These are phyloP conservation scores for Hermodice carunculata DNA, from an alignment of 2,888 invertebrate genomes.

Conservation along the genomic window DNA sequence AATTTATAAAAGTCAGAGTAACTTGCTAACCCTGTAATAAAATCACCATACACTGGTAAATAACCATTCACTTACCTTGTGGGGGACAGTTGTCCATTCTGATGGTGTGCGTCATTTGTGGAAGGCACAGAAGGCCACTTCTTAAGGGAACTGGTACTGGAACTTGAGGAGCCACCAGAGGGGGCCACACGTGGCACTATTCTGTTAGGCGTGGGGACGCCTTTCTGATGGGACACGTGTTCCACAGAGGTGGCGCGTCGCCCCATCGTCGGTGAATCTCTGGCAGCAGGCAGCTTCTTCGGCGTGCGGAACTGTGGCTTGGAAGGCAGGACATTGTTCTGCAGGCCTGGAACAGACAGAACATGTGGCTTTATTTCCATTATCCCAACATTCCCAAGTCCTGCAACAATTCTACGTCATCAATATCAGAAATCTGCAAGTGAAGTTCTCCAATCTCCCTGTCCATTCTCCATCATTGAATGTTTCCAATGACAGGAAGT, in stretches of 20 bases:
- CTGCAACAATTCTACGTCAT: no score
- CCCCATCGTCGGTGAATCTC: conserved; percentile 15
- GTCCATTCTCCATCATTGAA: no score
- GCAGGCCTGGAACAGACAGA: conserved; percentile 14
- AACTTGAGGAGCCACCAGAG: conserved; percentile 15
- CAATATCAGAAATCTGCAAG: no score
- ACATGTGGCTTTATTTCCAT: no score
- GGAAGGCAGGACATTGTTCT: conserved; percentile 57
- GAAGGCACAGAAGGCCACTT: conserved; percentile 60
- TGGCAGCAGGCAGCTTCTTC: conserved; percentile 4
- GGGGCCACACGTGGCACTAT: conserved; percentile 17
- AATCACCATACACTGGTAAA: no score
- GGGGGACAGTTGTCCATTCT: conserved; percentile 28
- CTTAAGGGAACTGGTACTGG: conserved; percentile 37
- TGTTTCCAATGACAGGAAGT: neutral
- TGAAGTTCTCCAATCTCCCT: no score
- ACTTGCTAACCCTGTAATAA: no score
- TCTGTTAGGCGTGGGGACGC: conserved; percentile 14
- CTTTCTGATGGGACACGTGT: no score
- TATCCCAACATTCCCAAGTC: no score
- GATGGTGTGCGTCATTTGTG: neutral
- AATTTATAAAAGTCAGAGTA: no score
- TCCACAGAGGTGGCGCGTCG: no score
- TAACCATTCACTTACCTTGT: conserved; percentile 25
- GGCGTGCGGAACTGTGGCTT: conserved; percentile 44